A percentile compares a stretch with the other conserved stretches of the same genome.
Evolutionary conservation across 2,797 vertebrate genomes (phyloP).

Genomic region (Acipenser transmontanus): DNA sequence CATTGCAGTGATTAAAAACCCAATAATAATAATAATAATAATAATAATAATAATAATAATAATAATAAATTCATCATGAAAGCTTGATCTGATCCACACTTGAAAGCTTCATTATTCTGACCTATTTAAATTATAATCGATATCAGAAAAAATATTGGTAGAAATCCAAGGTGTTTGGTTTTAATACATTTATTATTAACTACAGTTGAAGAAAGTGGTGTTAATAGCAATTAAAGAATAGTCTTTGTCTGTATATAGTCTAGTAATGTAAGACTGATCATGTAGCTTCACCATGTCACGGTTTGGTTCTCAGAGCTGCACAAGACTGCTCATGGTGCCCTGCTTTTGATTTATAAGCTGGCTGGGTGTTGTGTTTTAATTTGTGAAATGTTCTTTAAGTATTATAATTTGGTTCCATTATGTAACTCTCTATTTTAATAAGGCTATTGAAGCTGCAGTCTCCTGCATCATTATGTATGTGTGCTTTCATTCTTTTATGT

Average conservation of each 20-base stretch:
- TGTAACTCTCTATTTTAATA: background rate
- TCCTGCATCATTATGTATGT: background rate
- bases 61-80: too few species aligned
- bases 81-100: too few species aligned
- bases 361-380: constrained; percentile 25
- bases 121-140: constrained; percentile 12
- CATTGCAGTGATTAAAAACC: too few species aligned
- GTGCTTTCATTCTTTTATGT: background rate
- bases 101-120: constrained; percentile 11
- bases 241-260: constrained; percentile 22
- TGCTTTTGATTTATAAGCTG: constrained; percentile 16
- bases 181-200: constrained; percentile 6
- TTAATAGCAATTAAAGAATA: constrained; percentile 46
- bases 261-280: constrained; percentile 44
- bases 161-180: constrained; percentile 29
- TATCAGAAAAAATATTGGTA: constrained; percentile 41
- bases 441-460: background rate
- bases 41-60: too few species aligned
- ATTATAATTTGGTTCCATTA: background rate
- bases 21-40: too few species aligned
- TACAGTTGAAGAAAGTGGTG: constrained; percentile 41
- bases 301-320: constrained; percentile 16
- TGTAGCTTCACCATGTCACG: constrained; percentile 34
- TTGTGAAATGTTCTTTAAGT: constrained; percentile 28
- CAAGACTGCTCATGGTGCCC: constrained; percentile 17